Evolutionary conservation across 2,888 invertebrate species (phyloP), one percentile per base, ranked within the genome.

Genomic region (Cylloceria caligata): DNA sequence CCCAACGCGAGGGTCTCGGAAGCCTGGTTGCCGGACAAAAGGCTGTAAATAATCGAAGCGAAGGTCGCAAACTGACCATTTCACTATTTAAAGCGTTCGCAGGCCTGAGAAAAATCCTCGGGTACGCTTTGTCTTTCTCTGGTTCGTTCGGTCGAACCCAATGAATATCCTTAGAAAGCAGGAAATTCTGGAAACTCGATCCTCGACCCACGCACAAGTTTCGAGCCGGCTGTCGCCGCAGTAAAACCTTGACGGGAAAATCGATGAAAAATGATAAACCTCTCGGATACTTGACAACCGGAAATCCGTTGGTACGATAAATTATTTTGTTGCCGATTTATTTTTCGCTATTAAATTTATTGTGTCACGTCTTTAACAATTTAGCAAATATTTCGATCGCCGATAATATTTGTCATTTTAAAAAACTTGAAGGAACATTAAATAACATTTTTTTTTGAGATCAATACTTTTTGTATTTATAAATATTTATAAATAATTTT

Each of bases 21-120:
- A 57, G 27, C 5, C 16, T 1, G 16, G n/a, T n/a, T 13, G 24
- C 3, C 24, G 34, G 65, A 49, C 30, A 27, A 65, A 57, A 42
- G 62, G 81, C 55, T 69, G 73, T 77, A 81, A 69, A 77, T 77
- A 73, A 77, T 62, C 72, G 45, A 67, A 36, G 55, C 62, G 62
- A 73, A 30, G 49, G 52, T 49, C 67, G 16, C 27, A 55, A 45
- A 64, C 68, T 81, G 77, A 60, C 77, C 81, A 68, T 60, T 77
- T 77, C 62, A 57, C 77, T 57, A 47, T 77, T 77, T 73, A 36
- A 24, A 72, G 36, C 67, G 24, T 39, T 55, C 62, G 52, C 67
- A 34, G 49, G 16, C 57, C 62, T 62, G 19, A 42, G 74, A 73
- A 68, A 68, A 68, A 55, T 60, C 27, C 52, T 27, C 45, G 55